Base-by-base conservation (phyloP, 2,113 vertebrate species). In the Centropus unirufus region DNA sequence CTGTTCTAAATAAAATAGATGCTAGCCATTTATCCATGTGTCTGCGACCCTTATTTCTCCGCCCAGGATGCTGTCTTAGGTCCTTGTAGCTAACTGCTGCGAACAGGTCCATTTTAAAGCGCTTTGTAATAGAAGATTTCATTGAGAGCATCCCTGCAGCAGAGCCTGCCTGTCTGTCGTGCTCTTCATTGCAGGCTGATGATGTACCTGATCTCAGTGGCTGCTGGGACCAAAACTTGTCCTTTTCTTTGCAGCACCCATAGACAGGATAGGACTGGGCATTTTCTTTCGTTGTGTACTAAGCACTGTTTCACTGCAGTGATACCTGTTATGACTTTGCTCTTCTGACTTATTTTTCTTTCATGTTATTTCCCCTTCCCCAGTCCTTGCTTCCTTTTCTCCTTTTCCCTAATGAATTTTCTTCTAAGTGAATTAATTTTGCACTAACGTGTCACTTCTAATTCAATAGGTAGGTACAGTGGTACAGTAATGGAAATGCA, bases 1-100 rank as follows among this genome's bases (percentile, higher is more conserved):
- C 39, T 81, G 17, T 36, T 93, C 39, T 64, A 92, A 94, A 93
- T 93, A 95, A 95, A 94, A 26, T 3, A 11, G 29, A 89, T 80
- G 46, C 39, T 70, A 29, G 20, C 42, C 63, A 46, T 59, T 54
- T 62, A 29, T 36, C n/a, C 26, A 14, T 66, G 26, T 42, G 39
- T 86, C 55, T 81, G 42, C 59, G 86, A 57, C 59, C 34, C 51
- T 86, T 29, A 22, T 90, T 93, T 80, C 46, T 88, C 17, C 46
- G 36, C 29, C 17, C 4, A 68, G 27, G 24, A 8, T 80, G n/a
- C 23, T 69, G 84, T 64, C 58, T 52, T 82, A 61, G 32, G 22
- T 57, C 22, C 6, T 63, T 57, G 58, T 24, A 76, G 27, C 26
- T 68, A 47, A 26, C 27, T 87, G 52, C 58, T 87, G 27, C 30